These are phyloP conservation scores for Gerris lacustris DNA, from an alignment of 2,888 invertebrate species.

Conservation along the genomic window DNA sequence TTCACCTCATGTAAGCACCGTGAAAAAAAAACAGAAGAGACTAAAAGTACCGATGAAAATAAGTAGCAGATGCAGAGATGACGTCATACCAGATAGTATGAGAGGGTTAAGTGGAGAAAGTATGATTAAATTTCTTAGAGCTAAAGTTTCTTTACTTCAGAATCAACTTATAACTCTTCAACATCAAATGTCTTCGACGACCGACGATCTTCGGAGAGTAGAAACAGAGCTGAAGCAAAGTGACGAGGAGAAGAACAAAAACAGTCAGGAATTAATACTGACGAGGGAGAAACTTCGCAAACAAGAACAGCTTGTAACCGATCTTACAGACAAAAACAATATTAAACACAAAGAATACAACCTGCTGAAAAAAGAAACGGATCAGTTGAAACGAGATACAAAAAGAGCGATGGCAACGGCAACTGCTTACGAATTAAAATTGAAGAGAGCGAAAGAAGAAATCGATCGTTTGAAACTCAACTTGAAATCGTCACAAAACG, in stretches of 20 bases:
- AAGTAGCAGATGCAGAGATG: background rate
- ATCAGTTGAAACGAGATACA: slow-evolving; percentile 22
- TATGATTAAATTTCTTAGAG: background rate
- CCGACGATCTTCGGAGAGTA: background rate
- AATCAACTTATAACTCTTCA: background rate
- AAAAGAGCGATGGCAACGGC: slow-evolving; percentile 18
- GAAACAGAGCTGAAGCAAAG: background rate
- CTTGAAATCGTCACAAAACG: slow-evolving; percentile 21
- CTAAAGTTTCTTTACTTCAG: background rate
- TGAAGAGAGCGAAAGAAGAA: slow-evolving; percentile 24
- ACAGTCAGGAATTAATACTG: background rate
- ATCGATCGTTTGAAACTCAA: slow-evolving; percentile 16
- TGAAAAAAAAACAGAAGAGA: background rate
- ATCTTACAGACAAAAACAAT: background rate
- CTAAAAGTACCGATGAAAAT: background rate
- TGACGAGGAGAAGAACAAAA: background rate
- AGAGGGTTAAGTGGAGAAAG: background rate
- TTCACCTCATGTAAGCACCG: background rate
- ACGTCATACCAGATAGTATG: background rate
- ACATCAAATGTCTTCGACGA: background rate
- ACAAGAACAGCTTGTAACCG: background rate
- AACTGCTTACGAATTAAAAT: slow-evolving; percentile 19
- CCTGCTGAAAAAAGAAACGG: slow-evolving; percentile 19
- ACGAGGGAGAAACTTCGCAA: background rate
- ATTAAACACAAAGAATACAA: background rate